These are phyloP conservation scores for Bombus confusus DNA, from an alignment of 1,140 invertebrate species.

Conservation along the genomic window DNA sequence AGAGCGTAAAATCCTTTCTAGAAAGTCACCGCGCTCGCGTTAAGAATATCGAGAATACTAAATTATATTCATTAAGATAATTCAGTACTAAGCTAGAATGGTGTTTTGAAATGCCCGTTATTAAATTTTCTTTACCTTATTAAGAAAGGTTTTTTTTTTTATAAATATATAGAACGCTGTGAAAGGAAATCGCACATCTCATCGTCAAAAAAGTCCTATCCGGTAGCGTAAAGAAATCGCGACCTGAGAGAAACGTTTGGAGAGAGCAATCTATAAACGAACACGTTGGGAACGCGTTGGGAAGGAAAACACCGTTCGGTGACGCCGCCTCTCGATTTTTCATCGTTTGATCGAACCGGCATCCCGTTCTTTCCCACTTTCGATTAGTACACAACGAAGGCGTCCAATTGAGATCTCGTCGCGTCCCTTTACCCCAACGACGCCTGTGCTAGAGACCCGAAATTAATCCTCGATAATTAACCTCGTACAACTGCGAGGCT, in stretches of 20 bases:
- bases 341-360: no score
- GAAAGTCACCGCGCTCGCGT: no score
- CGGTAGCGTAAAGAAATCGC: not conserved
- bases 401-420: constrained; percentile 19
- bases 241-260: not conserved
- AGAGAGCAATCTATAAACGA: not conserved
- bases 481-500: not conserved
- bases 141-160: no score
- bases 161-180: no score
- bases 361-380: not conserved
- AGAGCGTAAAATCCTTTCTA: no score
- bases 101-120: no score
- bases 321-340: constrained; percentile 31
- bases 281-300: not conserved
- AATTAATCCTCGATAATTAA: constrained; percentile 62
- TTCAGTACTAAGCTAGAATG: no score
- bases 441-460: constrained; percentile 24
- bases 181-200: no score
- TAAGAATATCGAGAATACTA: no score
- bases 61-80: no score
- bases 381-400: constrained; percentile 21
- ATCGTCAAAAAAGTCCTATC: no score
- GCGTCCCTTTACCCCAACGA: not conserved
- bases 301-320: constrained; percentile 25
- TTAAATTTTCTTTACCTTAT: no score